Conservation (phyloP, 2,888 invertebrate species). For the Callinectes sapidus region DNA sequence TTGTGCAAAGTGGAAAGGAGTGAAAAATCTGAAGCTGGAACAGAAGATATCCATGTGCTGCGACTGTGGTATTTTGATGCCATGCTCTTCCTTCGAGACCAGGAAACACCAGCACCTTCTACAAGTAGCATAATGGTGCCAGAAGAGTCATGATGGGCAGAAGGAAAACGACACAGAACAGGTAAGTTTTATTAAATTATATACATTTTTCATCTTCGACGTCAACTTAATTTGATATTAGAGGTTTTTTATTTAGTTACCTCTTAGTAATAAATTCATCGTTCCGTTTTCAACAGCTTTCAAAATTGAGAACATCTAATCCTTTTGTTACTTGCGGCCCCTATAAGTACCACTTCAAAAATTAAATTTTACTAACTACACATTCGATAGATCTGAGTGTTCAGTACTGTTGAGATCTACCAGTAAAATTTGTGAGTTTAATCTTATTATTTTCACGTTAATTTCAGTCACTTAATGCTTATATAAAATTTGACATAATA, state of each 20-base stretch:
- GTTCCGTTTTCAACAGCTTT: no score
- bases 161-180: conserved; percentile 16
- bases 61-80: no score
- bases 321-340: background rate
- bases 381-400: no score
- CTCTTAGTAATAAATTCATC: no score
- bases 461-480: conserved; percentile 18
- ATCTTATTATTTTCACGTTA: conserved; percentile 5
- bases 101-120: background rate
- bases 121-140: conserved; percentile 5
- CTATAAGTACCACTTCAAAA: background rate
- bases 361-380: no score
- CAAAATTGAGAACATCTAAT: no score
- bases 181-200: background rate
- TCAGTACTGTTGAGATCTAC: no score
- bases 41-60: no score
- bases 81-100: background rate
- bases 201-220: background rate
- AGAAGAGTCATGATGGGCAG: background rate
- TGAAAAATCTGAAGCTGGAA: no score
- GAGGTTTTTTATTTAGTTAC: no score
- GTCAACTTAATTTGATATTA: background rate
- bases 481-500: conserved; percentile 15
- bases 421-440: background rate
- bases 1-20: background rate